Evolutionary conservation across 2,888 invertebrate genomes (phyloP).

Genomic region (Iselma pallidipennis): DNA sequence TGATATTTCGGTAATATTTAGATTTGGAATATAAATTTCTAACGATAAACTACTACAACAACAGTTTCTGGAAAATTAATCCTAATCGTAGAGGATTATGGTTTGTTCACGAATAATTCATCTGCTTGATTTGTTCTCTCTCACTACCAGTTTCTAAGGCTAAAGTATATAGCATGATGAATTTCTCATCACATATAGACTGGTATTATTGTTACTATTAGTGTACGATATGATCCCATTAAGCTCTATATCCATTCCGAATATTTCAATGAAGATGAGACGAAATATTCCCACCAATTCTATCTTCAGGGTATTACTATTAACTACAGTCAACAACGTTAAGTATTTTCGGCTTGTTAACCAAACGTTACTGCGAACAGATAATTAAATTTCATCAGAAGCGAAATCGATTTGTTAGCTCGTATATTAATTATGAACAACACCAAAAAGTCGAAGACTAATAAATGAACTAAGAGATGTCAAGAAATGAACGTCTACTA

Average conservation of each 20-base stretch:
- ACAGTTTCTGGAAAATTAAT: constrained; percentile 14
- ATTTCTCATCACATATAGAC: not conserved
- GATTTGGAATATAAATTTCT: not conserved
- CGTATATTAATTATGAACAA: not conserved
- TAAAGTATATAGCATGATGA: not conserved
- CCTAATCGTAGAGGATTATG: not conserved
- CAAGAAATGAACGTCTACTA: not conserved
- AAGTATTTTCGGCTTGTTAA: not conserved
- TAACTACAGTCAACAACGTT: not conserved
- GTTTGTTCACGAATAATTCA: not conserved
- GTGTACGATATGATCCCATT: too few species aligned
- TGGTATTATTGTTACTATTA: too few species aligned
- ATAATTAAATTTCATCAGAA: constrained; percentile 5
- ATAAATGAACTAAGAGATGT: not conserved
- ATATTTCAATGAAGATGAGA: too few species aligned
- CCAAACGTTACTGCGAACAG: constrained; percentile 1
- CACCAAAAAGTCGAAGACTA: not conserved
- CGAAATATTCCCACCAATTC: too few species aligned
- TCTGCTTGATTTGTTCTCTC: not conserved
- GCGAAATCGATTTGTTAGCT: not conserved
- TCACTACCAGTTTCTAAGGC: not conserved
- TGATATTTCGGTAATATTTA: too few species aligned
- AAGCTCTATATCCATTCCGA: too few species aligned
- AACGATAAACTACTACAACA: constrained; percentile 4
- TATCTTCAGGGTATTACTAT: too few species aligned